Evolutionary conservation across 1,140 invertebrate genomes (phyloP), one percentile per base, ranked within the genome.

Genomic region (Hyles euphorbiae): DNA sequence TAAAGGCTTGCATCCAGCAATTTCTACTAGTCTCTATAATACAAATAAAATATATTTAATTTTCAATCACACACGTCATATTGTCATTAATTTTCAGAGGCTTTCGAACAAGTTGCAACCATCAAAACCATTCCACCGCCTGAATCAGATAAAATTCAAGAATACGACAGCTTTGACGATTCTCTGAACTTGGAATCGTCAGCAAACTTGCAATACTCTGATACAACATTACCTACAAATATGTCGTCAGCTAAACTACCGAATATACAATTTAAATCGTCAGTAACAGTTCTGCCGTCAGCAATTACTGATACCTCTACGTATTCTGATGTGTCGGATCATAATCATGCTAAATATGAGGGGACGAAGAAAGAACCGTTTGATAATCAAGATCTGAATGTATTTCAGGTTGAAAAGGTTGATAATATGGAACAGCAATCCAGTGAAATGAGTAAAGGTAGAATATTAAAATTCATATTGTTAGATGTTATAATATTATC

Each of bases 251-350:
- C 12, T 8, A 44, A 22, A 7, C 11, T 22, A 43, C 36, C 54
- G 9, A 34, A 10, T 10, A 22, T 62, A 2, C 63, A 72, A 10
- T 78, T 76, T 22, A 76, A 76, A 59, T 76, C 76, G 3, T 74
- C 76, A 7, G 58, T 78, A 45, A 76, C 74, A 6, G 64, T 78
- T 2, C 32, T 76, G 34, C 74, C 74, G 1, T 70, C 72, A 1
- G 63, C 62, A 3, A 53, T 71, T 0, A 68, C 67, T n/a, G 73
- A 72, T 6, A 58, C 62, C 0, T 72, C 73, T 6, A 62, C 63
- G 4, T 61, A 43, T 47, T 61, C 63, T 43, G 59, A 65, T 22
- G 6, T 63, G 7, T 34, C 33, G 47, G 57, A 59, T 11, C 58
- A 9, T 40, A 46, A 44, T 11, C 10, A 55, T 1, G 47, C 47